Base-by-base conservation (phyloP, 2,797 vertebrate genomes). In the Myotis planiceps region DNA sequence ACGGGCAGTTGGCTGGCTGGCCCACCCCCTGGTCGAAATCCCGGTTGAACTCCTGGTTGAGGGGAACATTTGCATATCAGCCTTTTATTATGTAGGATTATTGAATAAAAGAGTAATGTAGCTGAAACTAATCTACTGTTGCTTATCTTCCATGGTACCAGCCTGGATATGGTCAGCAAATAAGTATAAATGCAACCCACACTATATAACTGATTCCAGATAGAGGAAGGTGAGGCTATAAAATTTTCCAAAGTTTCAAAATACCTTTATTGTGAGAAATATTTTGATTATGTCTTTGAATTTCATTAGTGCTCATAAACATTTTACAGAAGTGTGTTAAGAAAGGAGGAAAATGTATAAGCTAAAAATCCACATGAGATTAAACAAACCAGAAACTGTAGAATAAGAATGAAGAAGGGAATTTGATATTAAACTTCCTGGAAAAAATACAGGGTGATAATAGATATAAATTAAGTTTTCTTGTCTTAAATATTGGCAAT, bases 91-190 rank as follows among this genome's bases (percentile, higher is more conserved):
- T 51, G 19, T 51, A 51, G 18, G 51, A 51, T 32, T 87, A 81
- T 60, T 88, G 23, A 78, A 51, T 42, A 15, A 87, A 82, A 88
- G 29, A 63, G 3, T 14, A 76, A 32, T 37, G 72, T 74, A 93
- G 34, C 92, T 94, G 63, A 92, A 97, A 92, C 96, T 88, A 97
- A 87, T 82, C 23, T 92, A 94, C 86, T 85, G 53, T 69, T 97
- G 39, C 27, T 82, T 97, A 68, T 94, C 87, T 97, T 78, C 92
- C 58, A 92, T 74, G 92, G 91, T 80, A 96, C 85, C 32, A 93
- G 95, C 68, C 88, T 84, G 18, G 5, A 71, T n/a, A 32, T 79
- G 19, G 4, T 74, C 37, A 95, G 23, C 32, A 94, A 96, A 96
- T 34, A 89, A 63, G 82, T 93, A 86, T 81, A 95, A 96, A 97